A percentile compares a stretch with the other conserved stretches of the same genome.
These are phyloP conservation scores for Apodemus speciosus DNA, from an alignment of 2,113 vertebrate species.

Conservation along the genomic window DNA sequence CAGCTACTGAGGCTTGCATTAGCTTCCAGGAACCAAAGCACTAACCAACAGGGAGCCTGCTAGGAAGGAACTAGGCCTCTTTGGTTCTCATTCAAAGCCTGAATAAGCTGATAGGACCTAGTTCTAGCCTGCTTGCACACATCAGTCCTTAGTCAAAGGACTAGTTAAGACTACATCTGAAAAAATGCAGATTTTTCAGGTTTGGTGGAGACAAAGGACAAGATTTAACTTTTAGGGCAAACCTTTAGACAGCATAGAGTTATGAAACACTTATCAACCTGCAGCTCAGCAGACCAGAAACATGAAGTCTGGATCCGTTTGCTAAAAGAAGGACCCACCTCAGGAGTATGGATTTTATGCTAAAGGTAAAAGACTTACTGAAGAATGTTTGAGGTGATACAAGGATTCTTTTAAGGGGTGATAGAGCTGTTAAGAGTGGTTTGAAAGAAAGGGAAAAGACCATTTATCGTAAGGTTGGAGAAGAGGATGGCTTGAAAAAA, in stretches of 20 bases:
- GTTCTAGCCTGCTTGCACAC: not conserved
- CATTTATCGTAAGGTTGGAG: not conserved
- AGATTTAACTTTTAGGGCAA: slow-evolving; percentile 6
- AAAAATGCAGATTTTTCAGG: not conserved
- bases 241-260: not conserved
- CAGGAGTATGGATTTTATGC: not conserved
- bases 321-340: not conserved
- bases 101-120: not conserved
- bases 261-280: not conserved
- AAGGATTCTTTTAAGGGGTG: not conserved
- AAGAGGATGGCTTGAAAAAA: slow-evolving; percentile 6
- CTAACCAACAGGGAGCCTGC: not conserved
- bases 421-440: not conserved
- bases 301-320: not conserved
- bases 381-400: not conserved
- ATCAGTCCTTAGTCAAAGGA: not conserved
- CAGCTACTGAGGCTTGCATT: not conserved
- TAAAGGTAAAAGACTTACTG: not conserved
- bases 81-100: not conserved
- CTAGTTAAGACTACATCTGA: not conserved
- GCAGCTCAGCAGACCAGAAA: not conserved
- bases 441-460: not conserved
- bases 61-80: not conserved
- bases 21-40: not conserved
- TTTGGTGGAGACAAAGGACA: not conserved